These are phyloP conservation scores for Tonatia bakeri DNA, from an alignment of 2,113 vertebrate genomes.

Conservation along the genomic window DNA sequence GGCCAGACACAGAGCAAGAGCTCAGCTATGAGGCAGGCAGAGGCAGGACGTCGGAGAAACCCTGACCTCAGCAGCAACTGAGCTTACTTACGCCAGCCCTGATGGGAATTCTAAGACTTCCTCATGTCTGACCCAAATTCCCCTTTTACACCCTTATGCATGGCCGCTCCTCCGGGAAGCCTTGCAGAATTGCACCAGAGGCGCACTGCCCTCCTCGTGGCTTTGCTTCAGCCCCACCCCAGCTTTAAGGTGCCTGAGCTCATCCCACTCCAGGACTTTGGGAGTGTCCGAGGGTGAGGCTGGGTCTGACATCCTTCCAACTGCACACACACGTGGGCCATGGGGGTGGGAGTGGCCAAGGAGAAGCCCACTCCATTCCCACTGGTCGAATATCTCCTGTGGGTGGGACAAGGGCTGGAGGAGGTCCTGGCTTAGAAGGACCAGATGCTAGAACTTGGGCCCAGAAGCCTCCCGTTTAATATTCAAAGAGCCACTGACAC, in stretches of 20 bases:
- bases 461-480: background rate
- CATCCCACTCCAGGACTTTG: background rate
- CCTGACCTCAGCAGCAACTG: background rate
- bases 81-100: background rate
- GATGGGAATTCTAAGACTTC: conserved; percentile 21
- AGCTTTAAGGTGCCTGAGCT: background rate
- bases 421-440: background rate
- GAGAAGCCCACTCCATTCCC: background rate
- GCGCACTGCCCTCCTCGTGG: background rate
- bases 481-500: conserved; percentile 27
- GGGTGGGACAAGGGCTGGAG: background rate
- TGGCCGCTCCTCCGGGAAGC: conserved; percentile 2
- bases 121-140: conserved; percentile 33
- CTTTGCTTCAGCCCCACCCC: background rate
- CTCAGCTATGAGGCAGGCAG: background rate
- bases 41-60: background rate
- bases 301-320: background rate
- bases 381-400: background rate
- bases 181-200: background rate
- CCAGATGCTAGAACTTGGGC: background rate
- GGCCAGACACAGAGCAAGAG: background rate
- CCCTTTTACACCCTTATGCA: background rate
- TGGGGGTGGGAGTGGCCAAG: background rate
- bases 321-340: accelerated
- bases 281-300: background rate